These are phyloP conservation scores for Crax fasciolata DNA, from an alignment of 2,797 vertebrate genomes.

Conservation along the genomic window DNA sequence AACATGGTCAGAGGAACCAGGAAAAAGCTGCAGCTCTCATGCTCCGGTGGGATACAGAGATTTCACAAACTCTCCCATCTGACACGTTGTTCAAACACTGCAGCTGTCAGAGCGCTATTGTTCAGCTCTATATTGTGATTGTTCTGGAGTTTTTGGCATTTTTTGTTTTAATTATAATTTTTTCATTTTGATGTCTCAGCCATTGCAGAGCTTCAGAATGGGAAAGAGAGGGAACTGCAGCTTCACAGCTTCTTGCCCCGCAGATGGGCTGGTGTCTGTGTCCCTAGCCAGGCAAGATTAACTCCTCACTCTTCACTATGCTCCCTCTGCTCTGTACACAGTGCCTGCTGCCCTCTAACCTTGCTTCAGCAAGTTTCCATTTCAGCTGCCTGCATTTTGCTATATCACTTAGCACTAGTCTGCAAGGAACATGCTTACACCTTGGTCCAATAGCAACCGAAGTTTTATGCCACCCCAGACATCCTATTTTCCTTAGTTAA, in stretches of 20 bases:
- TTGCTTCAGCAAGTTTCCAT: neutral
- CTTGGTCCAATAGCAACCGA: neutral
- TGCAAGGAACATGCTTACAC: accelerated
- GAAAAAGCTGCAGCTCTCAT: constrained; percentile 22
- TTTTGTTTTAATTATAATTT: neutral
- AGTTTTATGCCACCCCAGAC: neutral
- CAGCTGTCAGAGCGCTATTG: constrained; percentile 44
- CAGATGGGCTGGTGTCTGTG: constrained; percentile 9
- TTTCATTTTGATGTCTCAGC: neutral
- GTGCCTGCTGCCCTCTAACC: neutral
- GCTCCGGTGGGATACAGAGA: neutral
- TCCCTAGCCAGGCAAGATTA: constrained; percentile 17
- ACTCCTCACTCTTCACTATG: accelerated
- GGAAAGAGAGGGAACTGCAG: neutral
- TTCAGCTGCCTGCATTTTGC: neutral
- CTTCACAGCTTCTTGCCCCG: neutral
- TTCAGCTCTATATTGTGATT: neutral
- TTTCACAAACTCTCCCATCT: neutral
- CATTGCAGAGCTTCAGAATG: neutral
- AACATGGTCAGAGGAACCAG: neutral
- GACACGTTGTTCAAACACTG: neutral
- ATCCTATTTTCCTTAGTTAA: neutral
- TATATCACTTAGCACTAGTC: neutral
- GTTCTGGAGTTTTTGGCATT: neutral
- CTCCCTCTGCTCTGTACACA: neutral